These are phyloP conservation scores for Capricornis sumatraensis DNA, from an alignment of 2,113 vertebrate species.

Conservation along the genomic window DNA sequence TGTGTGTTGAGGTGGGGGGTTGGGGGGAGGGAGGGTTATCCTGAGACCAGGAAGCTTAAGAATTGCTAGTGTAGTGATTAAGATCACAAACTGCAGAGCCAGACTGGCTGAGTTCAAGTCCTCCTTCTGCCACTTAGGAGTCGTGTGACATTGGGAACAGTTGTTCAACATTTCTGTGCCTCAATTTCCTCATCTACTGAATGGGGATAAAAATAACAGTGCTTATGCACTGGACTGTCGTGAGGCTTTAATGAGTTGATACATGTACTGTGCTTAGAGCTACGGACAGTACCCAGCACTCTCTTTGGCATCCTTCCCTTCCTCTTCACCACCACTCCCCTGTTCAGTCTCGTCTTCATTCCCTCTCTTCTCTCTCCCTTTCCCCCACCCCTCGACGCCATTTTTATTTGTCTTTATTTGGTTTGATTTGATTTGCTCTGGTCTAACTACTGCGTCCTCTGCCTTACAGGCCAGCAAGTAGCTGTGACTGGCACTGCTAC, in stretches of 20 bases:
- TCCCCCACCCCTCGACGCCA: not conserved
- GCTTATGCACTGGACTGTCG: not conserved
- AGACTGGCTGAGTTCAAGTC: not conserved
- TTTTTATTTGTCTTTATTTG: not conserved
- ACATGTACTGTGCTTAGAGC: not conserved
- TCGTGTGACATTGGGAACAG: not conserved
- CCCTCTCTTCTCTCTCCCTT: too few relatives aligned
- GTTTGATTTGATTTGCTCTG: not conserved
- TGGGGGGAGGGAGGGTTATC: fast-evolving
- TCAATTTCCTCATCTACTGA: not conserved
- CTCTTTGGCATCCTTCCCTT: not conserved
- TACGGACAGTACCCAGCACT: not conserved
- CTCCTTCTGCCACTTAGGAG: not conserved
- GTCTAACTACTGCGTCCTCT: not conserved
- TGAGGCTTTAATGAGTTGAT: not conserved
- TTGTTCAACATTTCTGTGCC: not conserved
- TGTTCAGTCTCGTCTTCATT: not conserved
- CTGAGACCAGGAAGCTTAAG: not conserved
- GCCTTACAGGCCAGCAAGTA: not conserved
- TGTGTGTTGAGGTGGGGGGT: not conserved
- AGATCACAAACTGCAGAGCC: not conserved
- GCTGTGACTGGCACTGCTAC: not conserved
- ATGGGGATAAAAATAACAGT: not conserved
- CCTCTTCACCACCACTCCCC: not conserved
- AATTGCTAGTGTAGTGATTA: not conserved